phyloP scores from a whole-genome alignment of 2,797 vertebrate genomes.

The Eleutherodactylus coqui region DNA sequence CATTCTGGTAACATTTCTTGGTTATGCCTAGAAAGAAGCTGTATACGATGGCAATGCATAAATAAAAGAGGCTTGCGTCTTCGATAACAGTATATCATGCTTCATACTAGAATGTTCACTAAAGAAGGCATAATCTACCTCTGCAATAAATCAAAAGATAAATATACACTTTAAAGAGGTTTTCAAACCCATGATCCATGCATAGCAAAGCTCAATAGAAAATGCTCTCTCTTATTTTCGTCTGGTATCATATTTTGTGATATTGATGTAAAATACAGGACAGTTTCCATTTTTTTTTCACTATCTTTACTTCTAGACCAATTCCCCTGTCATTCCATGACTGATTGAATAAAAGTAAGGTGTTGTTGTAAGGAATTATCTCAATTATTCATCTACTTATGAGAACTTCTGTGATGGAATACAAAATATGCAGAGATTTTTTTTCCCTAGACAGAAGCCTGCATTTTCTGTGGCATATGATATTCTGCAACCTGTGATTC shows the following conservation, averaged over 20 bases:
- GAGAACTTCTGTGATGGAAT: slow-evolving; percentile 31
- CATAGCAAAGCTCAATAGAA: slow-evolving; percentile 5
- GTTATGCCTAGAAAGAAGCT: not conserved
- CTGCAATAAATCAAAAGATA: slow-evolving; percentile 4
- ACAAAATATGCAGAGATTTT: slow-evolving; percentile 9
- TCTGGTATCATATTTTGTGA: slow-evolving; percentile 37
- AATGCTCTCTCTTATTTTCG: slow-evolving; percentile 23
- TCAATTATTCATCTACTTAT: slow-evolving; percentile 58
- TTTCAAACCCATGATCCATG: slow-evolving; percentile 58
- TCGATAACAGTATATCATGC: not conserved
- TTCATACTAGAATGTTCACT: not conserved
- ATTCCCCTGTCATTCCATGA: slow-evolving; percentile 54
- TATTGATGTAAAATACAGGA: slow-evolving; percentile 42
- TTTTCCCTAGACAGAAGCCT: slow-evolving; percentile 31
- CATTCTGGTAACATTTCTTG: not conserved
- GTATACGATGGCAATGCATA: not conserved
- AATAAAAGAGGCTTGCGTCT: not conserved
- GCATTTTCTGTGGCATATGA: slow-evolving; percentile 37
- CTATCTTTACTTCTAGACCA: slow-evolving; percentile 60
- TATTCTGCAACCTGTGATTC: slow-evolving; percentile 40
- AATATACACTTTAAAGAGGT: slow-evolving; percentile 24
- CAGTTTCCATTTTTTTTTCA: slow-evolving; percentile 25
- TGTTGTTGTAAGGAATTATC: slow-evolving; percentile 53
- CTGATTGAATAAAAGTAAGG: slow-evolving; percentile 61
- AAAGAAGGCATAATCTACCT: slow-evolving; percentile 17